phyloP scores from a whole-genome alignment of 2,797 vertebrate species.

The Falco cherrug region DNA sequence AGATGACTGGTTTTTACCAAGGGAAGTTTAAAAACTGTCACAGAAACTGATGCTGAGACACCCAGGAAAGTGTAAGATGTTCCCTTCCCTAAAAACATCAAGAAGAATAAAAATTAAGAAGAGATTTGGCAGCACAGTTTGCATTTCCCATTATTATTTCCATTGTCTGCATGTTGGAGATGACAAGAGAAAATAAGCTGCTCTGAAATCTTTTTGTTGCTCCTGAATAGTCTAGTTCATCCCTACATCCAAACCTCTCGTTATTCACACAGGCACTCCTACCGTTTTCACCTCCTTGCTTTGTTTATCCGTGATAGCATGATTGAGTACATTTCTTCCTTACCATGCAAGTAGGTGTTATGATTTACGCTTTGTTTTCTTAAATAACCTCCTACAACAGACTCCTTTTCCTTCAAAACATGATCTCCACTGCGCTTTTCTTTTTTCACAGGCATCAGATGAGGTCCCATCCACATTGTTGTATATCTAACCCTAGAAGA shows the following conservation, averaged over 20 bases:
- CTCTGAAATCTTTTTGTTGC: not conserved
- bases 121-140: not conserved
- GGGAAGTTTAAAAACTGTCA: not conserved
- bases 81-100: not conserved
- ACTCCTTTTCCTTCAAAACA: not conserved
- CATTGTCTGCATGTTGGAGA: not conserved
- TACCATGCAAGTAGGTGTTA: constrained; percentile 19
- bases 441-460: not conserved
- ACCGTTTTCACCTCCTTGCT: not conserved
- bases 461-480: accelerated
- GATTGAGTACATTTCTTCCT: not conserved
- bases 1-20: not conserved
- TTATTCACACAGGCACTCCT: not conserved
- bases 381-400: not conserved
- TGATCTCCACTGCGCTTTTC: not conserved
- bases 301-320: not conserved
- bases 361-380: constrained; percentile 42
- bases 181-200: not conserved
- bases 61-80: not conserved
- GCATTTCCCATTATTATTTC: not conserved
- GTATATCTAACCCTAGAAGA: not conserved
- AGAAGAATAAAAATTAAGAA: not conserved
- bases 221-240: not conserved
- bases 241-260: not conserved
- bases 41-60: not conserved